A percentile compares a stretch with the other conserved stretches of the same genome.
Conservation (phyloP, 2,113 vertebrate genomes). For the Laticauda laticaudata region DNA sequence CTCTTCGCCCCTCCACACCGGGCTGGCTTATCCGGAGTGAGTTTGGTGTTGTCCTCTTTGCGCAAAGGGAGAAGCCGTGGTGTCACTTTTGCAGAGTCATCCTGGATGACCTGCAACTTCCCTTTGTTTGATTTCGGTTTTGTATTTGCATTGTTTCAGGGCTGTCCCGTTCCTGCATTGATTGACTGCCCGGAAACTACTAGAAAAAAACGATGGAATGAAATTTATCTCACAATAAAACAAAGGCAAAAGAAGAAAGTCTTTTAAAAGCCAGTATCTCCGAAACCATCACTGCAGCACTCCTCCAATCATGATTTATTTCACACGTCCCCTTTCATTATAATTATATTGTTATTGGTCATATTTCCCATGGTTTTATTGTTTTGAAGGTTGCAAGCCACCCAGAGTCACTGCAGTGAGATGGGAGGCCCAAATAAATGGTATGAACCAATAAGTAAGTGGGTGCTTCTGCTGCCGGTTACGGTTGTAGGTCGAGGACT, state of each 20-base stretch:
- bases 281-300: neutral
- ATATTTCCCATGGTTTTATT: neutral
- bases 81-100: neutral
- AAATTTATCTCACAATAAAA: neutral
- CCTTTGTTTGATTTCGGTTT: neutral
- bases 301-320: neutral
- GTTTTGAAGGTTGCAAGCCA: neutral
- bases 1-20: accelerated
- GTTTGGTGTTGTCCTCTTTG: neutral
- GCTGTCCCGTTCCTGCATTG: no score
- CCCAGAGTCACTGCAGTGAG: neutral
- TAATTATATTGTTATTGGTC: neutral
- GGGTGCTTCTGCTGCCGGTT: neutral
- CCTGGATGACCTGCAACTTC: neutral
- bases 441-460: neutral
- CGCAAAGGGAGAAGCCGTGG: neutral
- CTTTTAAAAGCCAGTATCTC: neutral
- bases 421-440: neutral
- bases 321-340: neutral
- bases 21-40: neutral
- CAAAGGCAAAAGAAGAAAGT: neutral
- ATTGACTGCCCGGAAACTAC: neutral
- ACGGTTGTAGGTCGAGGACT: neutral
- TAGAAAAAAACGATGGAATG: no score
- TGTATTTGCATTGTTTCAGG: neutral